Base-by-base conservation (phyloP, 1,140 invertebrate species). In the Bombus cullumanus region DNA sequence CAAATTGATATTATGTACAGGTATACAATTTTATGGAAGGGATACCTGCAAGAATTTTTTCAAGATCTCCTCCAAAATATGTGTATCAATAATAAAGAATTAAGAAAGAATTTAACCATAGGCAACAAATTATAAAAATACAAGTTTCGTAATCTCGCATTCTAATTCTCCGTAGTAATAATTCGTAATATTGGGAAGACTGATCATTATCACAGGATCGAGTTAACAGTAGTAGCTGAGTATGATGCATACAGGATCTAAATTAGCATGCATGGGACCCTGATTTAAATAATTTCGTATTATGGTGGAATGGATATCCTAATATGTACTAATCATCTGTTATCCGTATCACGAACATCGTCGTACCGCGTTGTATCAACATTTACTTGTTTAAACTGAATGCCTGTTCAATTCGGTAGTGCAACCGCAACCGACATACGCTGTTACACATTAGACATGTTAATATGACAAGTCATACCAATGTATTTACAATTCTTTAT, bases 281-380 rank as follows among this genome's bases (percentile, higher is more conserved):
- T 76, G 22, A 83, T 83, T 83, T 83, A 83, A 83, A 78, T 78
- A 78, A 78, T 59, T 53, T 47, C 37, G n/a, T 53, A 78, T 83
- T 71, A 83, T 66, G 43, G 64, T 31, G 9, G 18, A 77, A 68
- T 31, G 37, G 74, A 69, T 78, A 41, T 34, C 62, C 82, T 83
- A 83, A 78, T 78, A 83, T 83, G 74, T 85, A 79, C 75, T 85
- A 85, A 80, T 85, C 47, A 84, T 79, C 53, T 64, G 34, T 59
- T 72, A 80, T 57, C 39, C 76, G 53, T 85, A 47, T 85, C 76
- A 85, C 83, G 83, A 77, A 53, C 73, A 47, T 57, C 31, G 37
- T 68, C 2, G 13, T 34, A 3, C 39, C 41, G 31, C 68, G 59
- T 80, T 85, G 68, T 72, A 72, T 64, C 83, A 85, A 85, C 66